Base-by-base conservation (phyloP, 2,797 vertebrate species). In the Pangasius larnaudii region DNA sequence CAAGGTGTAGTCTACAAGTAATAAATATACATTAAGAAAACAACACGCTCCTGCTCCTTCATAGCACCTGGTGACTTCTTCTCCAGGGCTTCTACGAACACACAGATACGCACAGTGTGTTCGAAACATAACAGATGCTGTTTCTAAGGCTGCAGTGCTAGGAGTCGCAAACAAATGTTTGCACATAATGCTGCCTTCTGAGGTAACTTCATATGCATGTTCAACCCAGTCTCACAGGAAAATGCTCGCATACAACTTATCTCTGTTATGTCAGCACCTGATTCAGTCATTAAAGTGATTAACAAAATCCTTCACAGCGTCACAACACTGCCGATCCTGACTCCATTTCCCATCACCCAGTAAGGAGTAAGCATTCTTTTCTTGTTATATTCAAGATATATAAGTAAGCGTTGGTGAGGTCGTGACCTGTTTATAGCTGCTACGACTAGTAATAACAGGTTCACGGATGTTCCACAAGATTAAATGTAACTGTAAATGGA, bases 1-100 rank as follows among this genome's bases (percentile, higher is more conserved):
- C 81, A 83, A 83, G 81, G 42, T 33, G 42, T 51, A 33, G 14
- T 30, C 61, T 83, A 51, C 46, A 69, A 30, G 10, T 69, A 84
- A 51, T 82, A 14, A 7, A 82, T 82, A 49, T n/a, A 22, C 39
- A 11, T 30, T 51, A 67, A 49, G 27, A 67, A 65, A 65, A 83
- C 39, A 83, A 51, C 61, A 46, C 27, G 16, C 61, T 65, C 24
- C 39, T 65, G 81, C 81, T 22, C 63, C 61, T 13, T 67, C 42
- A 22, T 10, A 51, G n/a, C 39, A 84, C 81, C 61, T 67, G 59
- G 81, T 84, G 42, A 67, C 42, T 13, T 33, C 39, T 49, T 49
- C 42, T 84, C 61, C 61, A 24, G 18, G 81, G 46, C n/a, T 67
- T 33, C 11, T 30, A 22, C n/a, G 33, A 84, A 51, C n/a, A 83